phyloP scores from a whole-genome alignment of 2,113 vertebrate species.

The Benitochromis conjunctus region DNA sequence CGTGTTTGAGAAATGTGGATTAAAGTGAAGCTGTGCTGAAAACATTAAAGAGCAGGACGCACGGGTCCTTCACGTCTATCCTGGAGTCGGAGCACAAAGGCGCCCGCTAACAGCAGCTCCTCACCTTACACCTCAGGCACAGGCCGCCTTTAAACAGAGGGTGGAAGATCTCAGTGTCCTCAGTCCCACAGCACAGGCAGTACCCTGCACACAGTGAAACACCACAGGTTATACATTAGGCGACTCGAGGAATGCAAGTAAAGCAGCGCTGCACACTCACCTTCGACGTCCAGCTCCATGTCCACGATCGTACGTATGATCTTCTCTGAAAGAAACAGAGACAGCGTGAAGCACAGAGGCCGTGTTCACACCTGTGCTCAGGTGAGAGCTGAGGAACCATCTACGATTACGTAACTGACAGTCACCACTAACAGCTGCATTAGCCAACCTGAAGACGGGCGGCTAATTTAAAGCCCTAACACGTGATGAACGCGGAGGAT shows the following conservation, averaged over 20 bases:
- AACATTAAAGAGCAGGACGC: not conserved
- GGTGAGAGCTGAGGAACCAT: not conserved
- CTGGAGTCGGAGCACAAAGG: fast-evolving
- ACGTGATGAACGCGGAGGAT: too few species aligned
- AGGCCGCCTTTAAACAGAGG: constrained; percentile 91
- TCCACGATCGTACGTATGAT: constrained; percentile 72
- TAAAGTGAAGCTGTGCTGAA: not conserved
- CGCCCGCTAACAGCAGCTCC: not conserved
- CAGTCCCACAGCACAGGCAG: constrained; percentile 85
- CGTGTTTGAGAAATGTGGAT: not conserved
- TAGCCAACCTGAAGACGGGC: too few species aligned
- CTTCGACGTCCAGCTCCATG: constrained; percentile 77
- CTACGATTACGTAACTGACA: too few species aligned
- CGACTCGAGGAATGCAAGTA: not conserved
- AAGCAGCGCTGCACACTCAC: constrained; percentile 48
- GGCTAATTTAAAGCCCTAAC: too few species aligned
- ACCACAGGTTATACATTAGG: fast-evolving
- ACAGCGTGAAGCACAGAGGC: not conserved
- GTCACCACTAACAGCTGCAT: not conserved
- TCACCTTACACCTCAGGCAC: constrained; percentile 81
- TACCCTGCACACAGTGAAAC: constrained; percentile 64
- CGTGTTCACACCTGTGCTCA: not conserved
- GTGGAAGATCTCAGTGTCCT: constrained; percentile 76
- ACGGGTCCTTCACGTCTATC: not conserved
- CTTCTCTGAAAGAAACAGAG: constrained; percentile 64